These are phyloP conservation scores for Leptinotarsa juncta DNA, from an alignment of 2,888 invertebrate species.

Conservation along the genomic window DNA sequence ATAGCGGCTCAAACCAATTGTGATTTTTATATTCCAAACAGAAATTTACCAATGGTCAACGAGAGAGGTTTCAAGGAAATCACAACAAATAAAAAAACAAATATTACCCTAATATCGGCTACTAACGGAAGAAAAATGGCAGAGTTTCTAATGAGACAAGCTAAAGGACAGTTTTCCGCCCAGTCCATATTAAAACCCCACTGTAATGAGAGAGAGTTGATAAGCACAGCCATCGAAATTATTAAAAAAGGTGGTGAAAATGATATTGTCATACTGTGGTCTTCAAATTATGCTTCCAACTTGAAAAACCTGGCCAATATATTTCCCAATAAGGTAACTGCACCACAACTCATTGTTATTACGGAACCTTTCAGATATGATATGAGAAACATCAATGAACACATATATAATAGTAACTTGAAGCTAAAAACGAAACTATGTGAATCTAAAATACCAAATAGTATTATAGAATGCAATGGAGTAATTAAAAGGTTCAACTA, in stretches of 20 bases:
- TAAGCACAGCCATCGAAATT: no score
- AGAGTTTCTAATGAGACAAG: neutral
- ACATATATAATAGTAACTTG: constrained; percentile 11
- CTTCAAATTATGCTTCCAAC: no score
- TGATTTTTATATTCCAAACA: neutral
- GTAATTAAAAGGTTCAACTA: neutral
- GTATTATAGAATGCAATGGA: constrained; percentile 12
- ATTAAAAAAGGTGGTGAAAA: no score
- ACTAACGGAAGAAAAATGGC: neutral
- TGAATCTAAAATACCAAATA: neutral
- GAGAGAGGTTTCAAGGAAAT: neutral
- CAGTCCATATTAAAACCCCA: no score
- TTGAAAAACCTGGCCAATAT: no score
- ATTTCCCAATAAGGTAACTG: no score
- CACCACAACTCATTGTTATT: neutral
- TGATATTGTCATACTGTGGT: no score
- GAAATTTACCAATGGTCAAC: neutral
- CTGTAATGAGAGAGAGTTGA: no score
- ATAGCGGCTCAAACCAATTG: neutral
- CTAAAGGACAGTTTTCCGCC: neutral
- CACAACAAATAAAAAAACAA: neutral
- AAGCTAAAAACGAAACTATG: neutral
- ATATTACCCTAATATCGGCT: neutral
- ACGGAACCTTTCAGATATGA: constrained; percentile 2
- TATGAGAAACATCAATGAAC: neutral